phyloP scores from a whole-genome alignment of 2,888 invertebrate species.

The Drosophila pegasa region DNA sequence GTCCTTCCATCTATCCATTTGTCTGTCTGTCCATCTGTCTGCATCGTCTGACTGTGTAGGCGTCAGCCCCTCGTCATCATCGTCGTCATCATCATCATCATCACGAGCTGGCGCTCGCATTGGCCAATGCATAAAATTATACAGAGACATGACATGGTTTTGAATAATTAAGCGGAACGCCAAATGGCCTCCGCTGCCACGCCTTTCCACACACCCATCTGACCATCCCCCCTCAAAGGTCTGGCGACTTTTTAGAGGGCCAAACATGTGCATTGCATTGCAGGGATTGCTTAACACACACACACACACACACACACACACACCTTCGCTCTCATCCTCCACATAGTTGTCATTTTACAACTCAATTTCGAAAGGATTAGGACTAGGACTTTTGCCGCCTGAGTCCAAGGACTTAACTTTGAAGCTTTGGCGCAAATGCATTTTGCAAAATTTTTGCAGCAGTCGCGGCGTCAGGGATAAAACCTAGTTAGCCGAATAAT shows the following conservation, averaged over 20 bases:
- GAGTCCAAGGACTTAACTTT: conserved; percentile 45
- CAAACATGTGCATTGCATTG: conserved; percentile 48
- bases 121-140: conserved; percentile 84
- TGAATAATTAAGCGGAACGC: conserved; percentile 83
- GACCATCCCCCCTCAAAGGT: not conserved
- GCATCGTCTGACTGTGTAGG: conserved; percentile 50
- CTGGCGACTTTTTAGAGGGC: conserved; percentile 33
- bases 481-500: not conserved
- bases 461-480: not conserved
- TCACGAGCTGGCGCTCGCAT: conserved; percentile 60
- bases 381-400: conserved; percentile 37
- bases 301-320: conserved; percentile 7
- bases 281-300: conserved; percentile 15
- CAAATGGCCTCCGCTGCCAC: conserved; percentile 49
- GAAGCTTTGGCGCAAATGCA: conserved; percentile 12
- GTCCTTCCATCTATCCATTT: conserved; percentile 14
- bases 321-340: conserved; percentile 28
- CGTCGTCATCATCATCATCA: conserved; percentile 39
- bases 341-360: conserved; percentile 48
- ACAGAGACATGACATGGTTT: conserved; percentile 83
- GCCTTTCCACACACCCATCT: not conserved
- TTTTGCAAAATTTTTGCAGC: conserved; percentile 8
- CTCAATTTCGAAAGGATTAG: conserved; percentile 64
- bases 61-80: conserved; percentile 52
- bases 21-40: conserved; percentile 15